Base-by-base conservation (phyloP, 2,888 invertebrate species). In the Acleris literana region DNA sequence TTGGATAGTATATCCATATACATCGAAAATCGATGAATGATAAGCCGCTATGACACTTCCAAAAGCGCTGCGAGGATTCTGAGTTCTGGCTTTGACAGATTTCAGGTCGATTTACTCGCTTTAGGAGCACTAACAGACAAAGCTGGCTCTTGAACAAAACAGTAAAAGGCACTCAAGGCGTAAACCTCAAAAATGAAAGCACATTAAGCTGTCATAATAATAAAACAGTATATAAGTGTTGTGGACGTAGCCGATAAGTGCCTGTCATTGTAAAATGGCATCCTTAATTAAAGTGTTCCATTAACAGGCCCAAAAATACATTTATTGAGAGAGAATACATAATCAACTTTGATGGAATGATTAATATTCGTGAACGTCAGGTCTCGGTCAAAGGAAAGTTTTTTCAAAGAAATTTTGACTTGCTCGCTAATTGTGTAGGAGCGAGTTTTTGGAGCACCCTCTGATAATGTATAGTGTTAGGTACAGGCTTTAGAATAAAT, bases 251-350 rank as follows among this genome's bases (percentile, higher is more conserved):
- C 60, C 69, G 71, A 71, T 72, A 74, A 76, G 74, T 72, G 75
- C 69, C 64, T 71, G 74, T 75, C 74, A 71, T 71, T 75, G 69
- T 67, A 64, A 74, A 75, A 73, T 72, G 72, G 69, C 68, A 70
- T 64, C 69, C 68, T 72, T 75, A 76, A 74, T 76, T 73, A 73
- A 73, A 72, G 68, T 64, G 70, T 33, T 57, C 70, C 68, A 67
- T 72, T 68, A 68, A 71, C 63, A 63, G 52, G 63, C 46, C 54
- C 60, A 56, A 58, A 71, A 68, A 70, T 70, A 57, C 59, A 54
- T 65, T 68, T 68, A 62, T 63, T 63, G 68, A 58, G 64, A 62
- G 67, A 56, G 69, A 71, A 69, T 67, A 68, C 67, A 69, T 66
- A 67, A 65, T 65, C 65, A 67, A 64, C 57, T 61, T 68, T 61